Conservation (phyloP, 2,888 invertebrate species). For the Sussaba pulchella region DNA sequence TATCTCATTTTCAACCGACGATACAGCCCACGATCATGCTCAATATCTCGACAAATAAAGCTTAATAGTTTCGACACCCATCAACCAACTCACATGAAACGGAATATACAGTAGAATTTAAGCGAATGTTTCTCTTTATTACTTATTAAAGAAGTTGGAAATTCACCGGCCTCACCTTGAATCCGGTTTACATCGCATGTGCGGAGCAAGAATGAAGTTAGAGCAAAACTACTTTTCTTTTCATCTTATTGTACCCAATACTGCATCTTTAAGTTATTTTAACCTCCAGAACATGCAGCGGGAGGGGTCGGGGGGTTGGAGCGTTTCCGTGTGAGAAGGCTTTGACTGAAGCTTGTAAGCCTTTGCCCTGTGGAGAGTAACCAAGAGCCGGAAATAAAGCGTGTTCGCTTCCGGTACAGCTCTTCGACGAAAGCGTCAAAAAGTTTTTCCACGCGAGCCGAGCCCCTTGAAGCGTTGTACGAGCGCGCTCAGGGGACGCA, state of each 20-base stretch:
- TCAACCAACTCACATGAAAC: too few relatives aligned
- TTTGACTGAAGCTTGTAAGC: slow-evolving; percentile 32
- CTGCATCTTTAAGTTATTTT: slow-evolving; percentile 27
- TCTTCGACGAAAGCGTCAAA: slow-evolving; percentile 34
- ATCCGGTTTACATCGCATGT: background rate
- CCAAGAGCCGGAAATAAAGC: slow-evolving; percentile 52
- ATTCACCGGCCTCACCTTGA: background rate
- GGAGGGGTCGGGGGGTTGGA: too few relatives aligned
- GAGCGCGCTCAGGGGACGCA: slow-evolving; percentile 12
- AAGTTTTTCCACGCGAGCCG: slow-evolving; percentile 5
- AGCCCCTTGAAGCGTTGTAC: slow-evolving; percentile 29
- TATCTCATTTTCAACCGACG: too few relatives aligned
- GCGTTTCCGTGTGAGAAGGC: slow-evolving; percentile 5
- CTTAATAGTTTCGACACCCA: too few relatives aligned
- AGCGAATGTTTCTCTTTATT: background rate
- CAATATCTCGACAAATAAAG: too few relatives aligned
- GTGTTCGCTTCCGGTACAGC: slow-evolving; percentile 21
- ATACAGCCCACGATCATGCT: too few relatives aligned
- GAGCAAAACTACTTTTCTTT: background rate
- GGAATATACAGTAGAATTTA: too few relatives aligned
- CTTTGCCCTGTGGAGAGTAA: background rate
- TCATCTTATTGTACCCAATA: background rate
- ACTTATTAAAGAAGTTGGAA: background rate
- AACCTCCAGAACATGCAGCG: background rate
- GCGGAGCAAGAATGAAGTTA: background rate